Conservation (phyloP, 2,113 vertebrate species). For the Phoxinus phoxinus region DNA sequence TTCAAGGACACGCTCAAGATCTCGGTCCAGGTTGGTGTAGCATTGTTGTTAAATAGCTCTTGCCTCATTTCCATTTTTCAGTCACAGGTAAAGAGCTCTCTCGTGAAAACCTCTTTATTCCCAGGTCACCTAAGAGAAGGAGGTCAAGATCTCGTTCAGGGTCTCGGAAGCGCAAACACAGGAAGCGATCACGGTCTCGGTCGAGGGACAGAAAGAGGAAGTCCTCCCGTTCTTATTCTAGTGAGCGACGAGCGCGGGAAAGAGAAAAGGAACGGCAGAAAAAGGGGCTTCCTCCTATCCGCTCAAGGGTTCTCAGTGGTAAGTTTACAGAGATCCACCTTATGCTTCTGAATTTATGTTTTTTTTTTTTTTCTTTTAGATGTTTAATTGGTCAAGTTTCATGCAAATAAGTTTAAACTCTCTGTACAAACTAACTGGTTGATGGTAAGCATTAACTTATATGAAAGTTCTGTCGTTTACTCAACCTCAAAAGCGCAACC, state of each 20-base stretch:
- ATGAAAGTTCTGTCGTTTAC: no score
- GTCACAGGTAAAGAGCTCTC: neutral
- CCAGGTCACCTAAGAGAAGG: conserved; percentile 92
- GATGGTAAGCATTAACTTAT: no score
- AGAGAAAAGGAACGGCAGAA: conserved; percentile 96
- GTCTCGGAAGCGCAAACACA: conserved; percentile 95
- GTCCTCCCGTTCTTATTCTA: conserved; percentile 92
- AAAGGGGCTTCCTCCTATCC: conserved; percentile 92
- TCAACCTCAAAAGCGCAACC: no score
- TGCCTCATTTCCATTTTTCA: neutral
- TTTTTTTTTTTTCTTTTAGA: no score
- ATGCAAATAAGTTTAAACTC: no score
- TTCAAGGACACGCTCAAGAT: conserved; percentile 92
- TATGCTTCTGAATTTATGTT: neutral
- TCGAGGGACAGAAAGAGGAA: conserved; percentile 96
- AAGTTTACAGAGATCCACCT: neutral
- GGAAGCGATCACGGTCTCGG: conserved; percentile 92
- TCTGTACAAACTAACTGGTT: no score
- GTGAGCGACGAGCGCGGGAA: conserved; percentile 91
- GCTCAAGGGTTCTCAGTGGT: conserved; percentile 96
- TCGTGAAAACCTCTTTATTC: neutral
- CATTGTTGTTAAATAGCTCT: neutral
- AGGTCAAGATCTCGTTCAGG: conserved; percentile 94
- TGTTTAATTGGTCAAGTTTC: no score
- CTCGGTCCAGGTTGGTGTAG: conserved; percentile 88